These are phyloP conservation scores for Quiscalus mexicanus DNA, from an alignment of 2,113 vertebrate genomes.

Conservation along the genomic window DNA sequence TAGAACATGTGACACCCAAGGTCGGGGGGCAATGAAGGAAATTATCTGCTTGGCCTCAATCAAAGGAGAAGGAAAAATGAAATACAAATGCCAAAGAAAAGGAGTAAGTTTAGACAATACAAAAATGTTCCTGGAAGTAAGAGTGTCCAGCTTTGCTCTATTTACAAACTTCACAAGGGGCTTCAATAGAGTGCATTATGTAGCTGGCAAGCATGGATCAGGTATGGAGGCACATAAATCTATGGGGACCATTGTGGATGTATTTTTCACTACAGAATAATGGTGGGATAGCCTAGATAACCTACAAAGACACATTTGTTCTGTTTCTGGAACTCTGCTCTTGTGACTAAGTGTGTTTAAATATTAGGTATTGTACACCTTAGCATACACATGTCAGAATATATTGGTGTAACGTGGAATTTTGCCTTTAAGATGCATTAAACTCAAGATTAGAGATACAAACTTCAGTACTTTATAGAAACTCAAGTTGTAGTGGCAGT, in stretches of 20 bases:
- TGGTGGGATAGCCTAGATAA: background rate
- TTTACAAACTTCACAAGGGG: background rate
- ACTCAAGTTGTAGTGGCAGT: background rate
- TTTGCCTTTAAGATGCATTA: background rate
- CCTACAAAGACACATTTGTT: background rate
- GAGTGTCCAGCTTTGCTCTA: background rate
- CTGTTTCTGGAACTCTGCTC: background rate
- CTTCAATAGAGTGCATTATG: background rate
- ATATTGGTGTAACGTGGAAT: background rate
- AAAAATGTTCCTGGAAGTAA: background rate
- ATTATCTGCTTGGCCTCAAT: background rate
- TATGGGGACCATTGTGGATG: rapidly evolving
- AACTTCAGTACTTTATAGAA: background rate
- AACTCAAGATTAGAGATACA: background rate
- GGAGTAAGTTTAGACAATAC: background rate
- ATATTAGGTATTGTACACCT: background rate
- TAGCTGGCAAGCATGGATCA: background rate
- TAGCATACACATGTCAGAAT: background rate
- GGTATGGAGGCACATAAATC: background rate
- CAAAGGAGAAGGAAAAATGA: background rate
- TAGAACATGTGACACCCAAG: background rate
- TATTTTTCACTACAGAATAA: background rate
- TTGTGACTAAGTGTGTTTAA: background rate
- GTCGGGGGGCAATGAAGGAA: background rate
- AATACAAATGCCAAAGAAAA: background rate